Base-by-base conservation (phyloP, 2,888 invertebrate genomes). In the Homarus gammarus region DNA sequence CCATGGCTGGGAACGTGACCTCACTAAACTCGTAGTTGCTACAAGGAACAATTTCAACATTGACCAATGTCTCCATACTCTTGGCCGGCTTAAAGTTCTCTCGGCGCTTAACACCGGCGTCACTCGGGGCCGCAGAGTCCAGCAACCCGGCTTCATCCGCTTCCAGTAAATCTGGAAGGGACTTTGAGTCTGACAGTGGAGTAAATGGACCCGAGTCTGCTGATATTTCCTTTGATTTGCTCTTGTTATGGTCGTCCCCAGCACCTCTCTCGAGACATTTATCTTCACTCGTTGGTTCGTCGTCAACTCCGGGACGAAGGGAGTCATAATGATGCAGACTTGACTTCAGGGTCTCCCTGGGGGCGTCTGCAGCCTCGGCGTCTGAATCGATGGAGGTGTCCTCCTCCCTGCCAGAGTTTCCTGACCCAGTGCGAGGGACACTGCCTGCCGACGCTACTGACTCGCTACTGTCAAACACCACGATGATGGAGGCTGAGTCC, bases 121-220 rank as follows among this genome's bases (percentile, higher is more conserved):
- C 38, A 15, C n/a, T 22, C 10, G 70, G 72, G 12, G 73, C 6
- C 0, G 15, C 15, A 3, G 79, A 87, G 27, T 78, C 84, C 22
- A 91, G 78, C 22, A 89, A 70, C 36, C 68, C 87, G 38, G 77
- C 84, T 68, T 89, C 90, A 2, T 77, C 87, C 22, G 82, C 73
- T n/a, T 87, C 87, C n/a, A 84, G 72, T 12, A 91, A 49, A 61
- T 91, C 89, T 36, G 91, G 91, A 27, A 91, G 61, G 18, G 91
- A 91, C 73, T 84, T 87, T n/a, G 91, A 87, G 56, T 91, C 90
- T 6, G 82, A 75, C n/a, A 75, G 64, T 8, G 82, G 72, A 15
- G 82, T 61, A 64, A 33, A 75, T n/a, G 44, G 27, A 31, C 75
- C 64, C 0, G 73, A 49, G 38, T 68, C 75, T 15, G 3, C 40